Conservation (phyloP, 1,140 invertebrate genomes). For the Drosophila dunni region DNA sequence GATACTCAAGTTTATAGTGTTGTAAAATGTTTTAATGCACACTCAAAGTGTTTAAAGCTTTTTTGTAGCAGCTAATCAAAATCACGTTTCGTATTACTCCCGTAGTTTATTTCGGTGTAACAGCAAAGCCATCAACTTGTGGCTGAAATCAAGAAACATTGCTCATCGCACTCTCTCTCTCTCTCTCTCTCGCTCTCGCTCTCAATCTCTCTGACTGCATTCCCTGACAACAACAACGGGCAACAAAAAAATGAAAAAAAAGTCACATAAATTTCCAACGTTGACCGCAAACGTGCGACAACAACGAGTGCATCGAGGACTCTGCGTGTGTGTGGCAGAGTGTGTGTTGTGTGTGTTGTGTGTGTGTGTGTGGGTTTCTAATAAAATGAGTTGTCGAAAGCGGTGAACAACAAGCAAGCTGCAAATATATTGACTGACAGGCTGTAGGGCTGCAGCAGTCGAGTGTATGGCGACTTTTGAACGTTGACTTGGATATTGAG, state of each 20-base stretch:
- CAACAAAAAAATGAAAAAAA: slow-evolving; percentile 35
- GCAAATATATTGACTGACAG: slow-evolving; percentile 78
- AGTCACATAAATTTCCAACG: slow-evolving; percentile 74
- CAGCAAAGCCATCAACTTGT: slow-evolving; percentile 22
- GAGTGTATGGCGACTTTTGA: slow-evolving; percentile 59
- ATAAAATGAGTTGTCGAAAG: slow-evolving; percentile 82
- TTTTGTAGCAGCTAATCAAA: slow-evolving; percentile 31
- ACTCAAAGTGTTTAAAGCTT: slow-evolving; percentile 3
- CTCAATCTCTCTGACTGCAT: slow-evolving; percentile 11
- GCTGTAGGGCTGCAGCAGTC: slow-evolving; percentile 26
- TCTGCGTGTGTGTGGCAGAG: neutral
- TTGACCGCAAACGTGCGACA: slow-evolving; percentile 75
- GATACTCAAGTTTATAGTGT: neutral
- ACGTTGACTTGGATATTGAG: slow-evolving; percentile 79
- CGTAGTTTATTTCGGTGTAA: slow-evolving; percentile 7
- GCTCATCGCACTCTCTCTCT: slow-evolving; percentile 41
- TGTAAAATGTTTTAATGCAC: neutral
- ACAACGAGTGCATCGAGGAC: slow-evolving; percentile 47
- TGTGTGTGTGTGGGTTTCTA: slow-evolving; percentile 44
- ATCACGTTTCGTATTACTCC: slow-evolving; percentile 14
- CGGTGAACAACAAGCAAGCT: slow-evolving; percentile 66
- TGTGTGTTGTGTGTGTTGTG: slow-evolving; percentile 11
- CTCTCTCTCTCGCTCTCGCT: neutral
- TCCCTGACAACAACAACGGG: slow-evolving; percentile 10
- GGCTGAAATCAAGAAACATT: slow-evolving; percentile 71